Evolutionary conservation across 2,888 invertebrate genomes (phyloP).

Genomic region (Drosophila quinaria): DNA sequence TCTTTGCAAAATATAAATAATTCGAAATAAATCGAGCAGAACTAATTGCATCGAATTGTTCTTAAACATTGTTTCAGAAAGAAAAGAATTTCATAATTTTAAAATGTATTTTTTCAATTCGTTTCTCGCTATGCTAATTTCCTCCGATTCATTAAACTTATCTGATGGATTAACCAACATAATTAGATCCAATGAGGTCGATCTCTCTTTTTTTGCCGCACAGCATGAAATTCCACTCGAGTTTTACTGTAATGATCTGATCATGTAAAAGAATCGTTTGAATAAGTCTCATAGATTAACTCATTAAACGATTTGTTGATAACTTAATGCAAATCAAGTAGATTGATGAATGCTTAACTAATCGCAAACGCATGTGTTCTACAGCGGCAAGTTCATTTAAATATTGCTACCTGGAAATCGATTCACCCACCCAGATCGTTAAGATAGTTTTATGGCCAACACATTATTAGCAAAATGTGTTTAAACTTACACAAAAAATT

Average conservation of each 20-base stretch:
- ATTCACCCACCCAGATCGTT: constrained; percentile 31
- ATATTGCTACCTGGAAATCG: constrained; percentile 50
- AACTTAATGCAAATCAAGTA: constrained; percentile 35
- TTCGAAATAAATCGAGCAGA: neutral
- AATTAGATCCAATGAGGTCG: constrained; percentile 44
- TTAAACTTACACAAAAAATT: constrained; percentile 50
- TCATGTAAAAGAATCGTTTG: constrained; percentile 7
- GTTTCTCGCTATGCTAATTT: constrained; percentile 5
- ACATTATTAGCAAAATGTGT: constrained; percentile 44
- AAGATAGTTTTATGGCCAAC: constrained; percentile 32
- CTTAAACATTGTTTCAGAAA: neutral
- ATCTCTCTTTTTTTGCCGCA: constrained; percentile 30
- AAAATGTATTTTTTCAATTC: constrained; percentile 6
- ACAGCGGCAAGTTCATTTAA: constrained; percentile 33
- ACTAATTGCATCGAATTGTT: neutral
- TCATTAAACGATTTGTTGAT: constrained; percentile 34
- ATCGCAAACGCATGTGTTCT: constrained; percentile 45
- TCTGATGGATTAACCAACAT: constrained; percentile 13
- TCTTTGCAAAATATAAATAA: no score
- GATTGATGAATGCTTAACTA: constrained; percentile 45
- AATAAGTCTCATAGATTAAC: constrained; percentile 10
- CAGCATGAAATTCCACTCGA: constrained; percentile 16
- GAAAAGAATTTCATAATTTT: neutral
- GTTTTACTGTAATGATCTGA: constrained; percentile 2
- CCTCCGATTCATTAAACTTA: constrained; percentile 3